These are phyloP conservation scores for Dolichopus griseipennis DNA, from an alignment of 2,888 invertebrate species.

Conservation along the genomic window DNA sequence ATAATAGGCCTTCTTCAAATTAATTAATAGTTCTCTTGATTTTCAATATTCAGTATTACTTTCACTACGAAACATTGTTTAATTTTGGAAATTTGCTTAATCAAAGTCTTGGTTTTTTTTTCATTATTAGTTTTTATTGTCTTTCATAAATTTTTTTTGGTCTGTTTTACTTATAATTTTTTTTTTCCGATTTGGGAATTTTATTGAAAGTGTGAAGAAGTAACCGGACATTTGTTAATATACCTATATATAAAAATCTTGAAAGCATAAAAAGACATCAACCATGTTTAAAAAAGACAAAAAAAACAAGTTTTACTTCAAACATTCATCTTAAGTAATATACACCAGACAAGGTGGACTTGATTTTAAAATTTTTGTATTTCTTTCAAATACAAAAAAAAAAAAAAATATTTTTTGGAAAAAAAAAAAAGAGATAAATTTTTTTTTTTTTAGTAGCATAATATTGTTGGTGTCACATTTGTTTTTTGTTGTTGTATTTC, in stretches of 20 bases:
- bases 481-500: conserved; percentile 16
- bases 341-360: not conserved
- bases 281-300: too few species aligned
- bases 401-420: not conserved
- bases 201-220: not conserved
- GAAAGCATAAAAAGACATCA: too few species aligned
- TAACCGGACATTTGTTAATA: not conserved
- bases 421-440: not conserved
- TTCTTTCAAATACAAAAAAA: not conserved
- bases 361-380: not conserved
- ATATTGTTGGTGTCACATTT: not conserved
- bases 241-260: not conserved
- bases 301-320: too few species aligned
- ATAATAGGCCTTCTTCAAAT: too few species aligned
- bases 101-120: conserved; percentile 23
- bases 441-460: too few species aligned
- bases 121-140: conserved; percentile 13
- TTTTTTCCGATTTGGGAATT: not conserved
- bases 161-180: not conserved
- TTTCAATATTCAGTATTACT: too few species aligned
- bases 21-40: too few species aligned
- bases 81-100: conserved; percentile 21
- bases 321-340: not conserved
- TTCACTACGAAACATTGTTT: too few species aligned
- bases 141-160: conserved; percentile 12